Percentiles rank a stretch among this genome's conserved stretches.
Evolutionary conservation across 2,113 vertebrate species (phyloP).

Genomic region (Podiceps cristatus): DNA sequence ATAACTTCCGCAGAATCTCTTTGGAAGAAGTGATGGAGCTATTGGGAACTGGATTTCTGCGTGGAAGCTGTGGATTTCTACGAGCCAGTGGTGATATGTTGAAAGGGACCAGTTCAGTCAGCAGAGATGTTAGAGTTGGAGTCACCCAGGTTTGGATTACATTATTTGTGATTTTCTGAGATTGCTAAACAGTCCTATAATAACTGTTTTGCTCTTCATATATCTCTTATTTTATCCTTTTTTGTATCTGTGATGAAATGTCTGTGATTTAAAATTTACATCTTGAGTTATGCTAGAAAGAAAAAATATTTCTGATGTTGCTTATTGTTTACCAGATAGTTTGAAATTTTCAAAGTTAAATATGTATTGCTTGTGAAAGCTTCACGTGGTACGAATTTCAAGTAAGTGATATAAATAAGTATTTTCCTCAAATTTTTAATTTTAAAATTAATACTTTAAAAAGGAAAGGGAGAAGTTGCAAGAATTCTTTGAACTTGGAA

Average conservation of each 20-base stretch:
- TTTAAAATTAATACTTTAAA: not conserved
- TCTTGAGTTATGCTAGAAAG: not conserved
- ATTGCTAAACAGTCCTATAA: not conserved
- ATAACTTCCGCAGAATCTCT: conserved; percentile 74
- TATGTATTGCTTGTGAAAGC: not conserved
- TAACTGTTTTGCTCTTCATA: not conserved
- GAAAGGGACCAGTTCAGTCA: conserved; percentile 89
- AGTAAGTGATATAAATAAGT: not conserved
- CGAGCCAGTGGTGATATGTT: conserved; percentile 91
- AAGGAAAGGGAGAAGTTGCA: not conserved
- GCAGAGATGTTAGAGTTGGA: conserved; percentile 88
- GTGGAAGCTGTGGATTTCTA: conserved; percentile 90
- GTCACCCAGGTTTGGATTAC: conserved; percentile 87
- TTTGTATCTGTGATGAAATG: not conserved
- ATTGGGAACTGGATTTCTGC: conserved; percentile 88
- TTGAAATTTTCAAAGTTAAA: not conserved
- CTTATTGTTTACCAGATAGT: not conserved
- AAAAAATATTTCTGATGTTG: not conserved
- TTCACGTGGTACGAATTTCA: not conserved
- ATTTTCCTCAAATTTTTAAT: not conserved
- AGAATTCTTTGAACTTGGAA: not conserved
- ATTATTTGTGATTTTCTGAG: not conserved
- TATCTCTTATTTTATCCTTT: not conserved
- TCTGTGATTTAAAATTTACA: not conserved
- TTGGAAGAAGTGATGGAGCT: conserved; percentile 90